Base-by-base conservation (phyloP, 1,140 invertebrate species). In the honey bee (Apis mellifera) region DNA sequence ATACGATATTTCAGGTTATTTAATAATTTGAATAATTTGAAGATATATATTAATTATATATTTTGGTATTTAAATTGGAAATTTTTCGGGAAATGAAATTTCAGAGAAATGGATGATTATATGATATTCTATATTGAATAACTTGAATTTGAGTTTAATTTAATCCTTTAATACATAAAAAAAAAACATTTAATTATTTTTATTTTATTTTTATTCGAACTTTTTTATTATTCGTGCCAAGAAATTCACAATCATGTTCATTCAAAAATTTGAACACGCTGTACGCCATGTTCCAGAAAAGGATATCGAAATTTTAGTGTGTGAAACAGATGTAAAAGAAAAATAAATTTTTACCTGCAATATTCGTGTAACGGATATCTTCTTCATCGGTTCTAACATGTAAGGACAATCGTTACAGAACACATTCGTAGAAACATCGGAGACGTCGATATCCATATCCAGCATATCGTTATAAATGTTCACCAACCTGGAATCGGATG, bases 321-420 rank as follows among this genome's bases (percentile, higher is more conserved):
- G 32, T 42, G 7, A 42, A 5, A 11, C 19, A 42, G 19, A 17
- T n/a, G 9, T 17, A 66, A 66, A 1, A 21, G n/a, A 7, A 8
- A 52, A 21, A 19, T 11, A 26, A 75, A n/a, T 50, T 48, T 66
- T 70, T 55, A 88, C 91, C 86, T 93, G 91, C n/a, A 93, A 78
- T 66, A 96, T 92, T 78, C 93, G 92, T 0, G 94, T 93, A 59
- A 95, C 92, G 48, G 95, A 95, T 13, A 96, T 94, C 72, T 94
- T 94, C 78, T 94, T 95, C 23, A 95, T 84, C 0, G 94, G 94
- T 87, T 95, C 93, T 21, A 95, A 83, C 75, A 96, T 92, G 42
- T 93, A 93, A 7, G 95, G 95, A 86, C 94, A 95, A 81, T 95
- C 95, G 78, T 96, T 96, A 70, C 85, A 89, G 72, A 90, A 92